Percentiles rank a stretch among this genome's conserved stretches.
Conservation (phyloP, 1,140 invertebrate species). For the Branchinecta lindahli region DNA sequence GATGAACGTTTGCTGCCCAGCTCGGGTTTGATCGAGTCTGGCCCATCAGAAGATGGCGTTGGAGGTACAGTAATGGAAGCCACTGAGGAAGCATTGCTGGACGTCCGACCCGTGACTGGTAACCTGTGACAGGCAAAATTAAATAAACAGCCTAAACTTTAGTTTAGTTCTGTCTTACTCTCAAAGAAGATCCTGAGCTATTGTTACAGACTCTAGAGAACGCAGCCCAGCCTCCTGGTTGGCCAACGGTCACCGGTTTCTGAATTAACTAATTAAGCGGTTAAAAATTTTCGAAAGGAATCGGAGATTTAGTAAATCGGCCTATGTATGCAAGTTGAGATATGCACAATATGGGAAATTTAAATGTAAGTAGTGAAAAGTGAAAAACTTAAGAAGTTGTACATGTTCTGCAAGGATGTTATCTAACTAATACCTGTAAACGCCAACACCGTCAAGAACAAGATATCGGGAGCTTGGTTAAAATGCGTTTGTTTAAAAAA, state of each 20-base stretch:
- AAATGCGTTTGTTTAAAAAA: too few species aligned
- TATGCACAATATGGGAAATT: too few species aligned
- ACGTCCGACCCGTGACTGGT: not conserved
- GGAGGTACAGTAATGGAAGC: not conserved
- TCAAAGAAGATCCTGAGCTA: not conserved
- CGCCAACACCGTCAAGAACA: too few species aligned
- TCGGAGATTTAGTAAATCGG: too few species aligned
- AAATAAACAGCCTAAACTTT: too few species aligned
- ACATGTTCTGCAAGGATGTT: too few species aligned
- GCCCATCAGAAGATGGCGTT: not conserved
- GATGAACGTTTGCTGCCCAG: conserved; percentile 44
- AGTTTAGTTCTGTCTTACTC: too few species aligned
- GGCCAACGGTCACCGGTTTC: not conserved
- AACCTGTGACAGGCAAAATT: not conserved
- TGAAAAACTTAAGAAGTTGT: too few species aligned
- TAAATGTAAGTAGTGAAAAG: too few species aligned
- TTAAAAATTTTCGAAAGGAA: too few species aligned
- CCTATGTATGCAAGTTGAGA: too few species aligned
- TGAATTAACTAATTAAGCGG: conserved; percentile 1
- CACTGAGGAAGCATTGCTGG: not conserved
- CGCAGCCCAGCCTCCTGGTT: not conserved
- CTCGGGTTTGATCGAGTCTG: conserved; percentile 14
- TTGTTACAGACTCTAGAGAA: not conserved
- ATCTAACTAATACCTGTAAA: too few species aligned
- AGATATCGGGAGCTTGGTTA: not conserved